Conservation (phyloP, 2,113 vertebrate genomes). For the Drymodes brunneopygia region DNA sequence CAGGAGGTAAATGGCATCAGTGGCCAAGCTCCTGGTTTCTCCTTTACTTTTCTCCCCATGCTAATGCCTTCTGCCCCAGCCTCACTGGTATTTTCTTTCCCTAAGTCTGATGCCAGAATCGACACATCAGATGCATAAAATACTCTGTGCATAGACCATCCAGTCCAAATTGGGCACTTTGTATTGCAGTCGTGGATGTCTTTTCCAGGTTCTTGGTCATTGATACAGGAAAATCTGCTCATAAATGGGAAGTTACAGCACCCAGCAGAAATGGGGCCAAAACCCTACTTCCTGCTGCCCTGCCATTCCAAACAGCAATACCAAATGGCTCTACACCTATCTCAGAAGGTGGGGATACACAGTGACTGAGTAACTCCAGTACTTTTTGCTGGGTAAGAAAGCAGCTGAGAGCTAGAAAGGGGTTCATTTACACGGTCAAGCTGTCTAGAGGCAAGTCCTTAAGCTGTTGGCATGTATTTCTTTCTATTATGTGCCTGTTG, state of each 20-base stretch:
- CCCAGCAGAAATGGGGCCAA: not conserved
- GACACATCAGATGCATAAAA: not conserved
- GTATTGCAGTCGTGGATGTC: accelerated
- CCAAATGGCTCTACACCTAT: not conserved
- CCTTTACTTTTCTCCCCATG: not conserved
- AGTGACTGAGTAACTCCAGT: not conserved
- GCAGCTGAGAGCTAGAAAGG: not conserved
- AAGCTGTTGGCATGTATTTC: not conserved
- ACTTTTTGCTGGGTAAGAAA: not conserved
- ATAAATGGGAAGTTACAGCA: not conserved
- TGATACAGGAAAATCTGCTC: not conserved
- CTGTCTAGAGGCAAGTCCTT: not conserved
- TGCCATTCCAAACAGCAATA: not conserved
- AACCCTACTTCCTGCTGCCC: not conserved
- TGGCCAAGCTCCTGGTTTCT: not conserved
- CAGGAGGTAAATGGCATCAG: not conserved
- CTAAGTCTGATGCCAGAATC: not conserved
- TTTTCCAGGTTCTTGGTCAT: not conserved
- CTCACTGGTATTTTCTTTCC: not conserved
- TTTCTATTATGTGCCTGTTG: not conserved
- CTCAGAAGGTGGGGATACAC: not conserved
- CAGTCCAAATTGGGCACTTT: not conserved
- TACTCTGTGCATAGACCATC: not conserved
- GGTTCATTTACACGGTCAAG: not conserved
- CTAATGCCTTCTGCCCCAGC: not conserved